Base-by-base conservation (phyloP, 2,888 invertebrate genomes). In the Miltochrista miniata region DNA sequence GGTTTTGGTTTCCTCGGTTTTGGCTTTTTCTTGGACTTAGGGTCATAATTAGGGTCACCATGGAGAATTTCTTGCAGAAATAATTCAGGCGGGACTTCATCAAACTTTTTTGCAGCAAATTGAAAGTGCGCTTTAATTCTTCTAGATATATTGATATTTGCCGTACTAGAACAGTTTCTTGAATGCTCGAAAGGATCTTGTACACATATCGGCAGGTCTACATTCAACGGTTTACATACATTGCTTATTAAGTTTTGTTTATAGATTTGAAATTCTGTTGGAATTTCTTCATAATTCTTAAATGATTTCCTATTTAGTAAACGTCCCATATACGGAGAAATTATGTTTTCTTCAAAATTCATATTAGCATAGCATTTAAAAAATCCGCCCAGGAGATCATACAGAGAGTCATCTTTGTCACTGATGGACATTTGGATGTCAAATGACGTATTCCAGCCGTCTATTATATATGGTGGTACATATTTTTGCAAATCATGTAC, bases 171-270 rank as follows among this genome's bases (percentile, higher is more conserved):
- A 36, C 92, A 72, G 66, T 94, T 95, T 45, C 88, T 84, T 43
- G 74, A 82, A 37, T 93, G 92, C 57, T 94, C 93, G 56, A 94
- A 93, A 0, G 94, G 94, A 79, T 95, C 95, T 74, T 95, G 94
- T 7, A 95, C 54, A 57, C 93, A 94, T 50, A 94, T 76, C 0
- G 76, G 58, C 1, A 79, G 68, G 10, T 85, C 70, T 0, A 76
- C 56, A 51, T 74, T 79, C 10, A 93, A 60, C 0, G 76, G 64
- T 48, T 59, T 58, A 48, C 72, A 71, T 9, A 59, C 7, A n/a
- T 74, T 61, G 2, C 54, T 51, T 8, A 37, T 36, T 1, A 85
- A 44, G 54, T 72, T 76, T 2, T 52, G 13, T 70, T 83, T 89
- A 57, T 93, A 94, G 12, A 76, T 0, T 7, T 11, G 18, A 38